These are phyloP conservation scores for Peucedramus taeniatus DNA, from an alignment of 2,113 vertebrate species.

Conservation along the genomic window DNA sequence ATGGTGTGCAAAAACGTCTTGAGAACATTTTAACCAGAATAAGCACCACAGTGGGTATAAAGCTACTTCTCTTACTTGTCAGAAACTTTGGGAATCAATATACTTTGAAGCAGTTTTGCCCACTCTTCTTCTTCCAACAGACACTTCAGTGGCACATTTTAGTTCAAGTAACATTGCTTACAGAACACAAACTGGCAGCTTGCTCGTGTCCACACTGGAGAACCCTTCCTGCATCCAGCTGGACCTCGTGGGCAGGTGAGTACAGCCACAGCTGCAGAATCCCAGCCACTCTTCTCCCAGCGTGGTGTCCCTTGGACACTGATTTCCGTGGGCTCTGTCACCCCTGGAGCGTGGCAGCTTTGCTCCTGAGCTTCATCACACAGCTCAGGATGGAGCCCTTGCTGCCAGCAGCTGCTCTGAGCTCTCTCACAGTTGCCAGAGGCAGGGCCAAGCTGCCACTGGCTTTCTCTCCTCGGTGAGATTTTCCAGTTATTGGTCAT, in stretches of 20 bases:
- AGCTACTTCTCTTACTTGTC: background rate
- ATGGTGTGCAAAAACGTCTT: fast-evolving
- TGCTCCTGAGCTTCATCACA: background rate
- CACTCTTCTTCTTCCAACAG: background rate
- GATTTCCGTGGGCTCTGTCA: background rate
- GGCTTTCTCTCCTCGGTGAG: background rate
- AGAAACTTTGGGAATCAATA: background rate
- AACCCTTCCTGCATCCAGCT: background rate
- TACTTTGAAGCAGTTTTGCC: background rate
- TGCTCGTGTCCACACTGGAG: background rate
- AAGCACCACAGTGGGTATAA: background rate
- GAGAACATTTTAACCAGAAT: background rate
- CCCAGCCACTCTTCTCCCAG: no score
- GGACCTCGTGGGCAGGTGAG: background rate
- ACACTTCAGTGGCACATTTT: background rate
- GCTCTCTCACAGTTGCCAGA: background rate
- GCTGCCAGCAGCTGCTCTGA: background rate
- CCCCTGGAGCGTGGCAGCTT: background rate
- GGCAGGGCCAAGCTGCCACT: background rate
- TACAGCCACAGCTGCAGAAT: background rate
- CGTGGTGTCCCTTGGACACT: background rate
- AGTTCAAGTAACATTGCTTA: background rate
- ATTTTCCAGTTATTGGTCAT: background rate
- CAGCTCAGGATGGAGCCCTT: background rate
- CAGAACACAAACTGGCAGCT: background rate